Evolutionary conservation across 2,113 vertebrate species (phyloP).

Genomic region (Oreochromis aureus): DNA sequence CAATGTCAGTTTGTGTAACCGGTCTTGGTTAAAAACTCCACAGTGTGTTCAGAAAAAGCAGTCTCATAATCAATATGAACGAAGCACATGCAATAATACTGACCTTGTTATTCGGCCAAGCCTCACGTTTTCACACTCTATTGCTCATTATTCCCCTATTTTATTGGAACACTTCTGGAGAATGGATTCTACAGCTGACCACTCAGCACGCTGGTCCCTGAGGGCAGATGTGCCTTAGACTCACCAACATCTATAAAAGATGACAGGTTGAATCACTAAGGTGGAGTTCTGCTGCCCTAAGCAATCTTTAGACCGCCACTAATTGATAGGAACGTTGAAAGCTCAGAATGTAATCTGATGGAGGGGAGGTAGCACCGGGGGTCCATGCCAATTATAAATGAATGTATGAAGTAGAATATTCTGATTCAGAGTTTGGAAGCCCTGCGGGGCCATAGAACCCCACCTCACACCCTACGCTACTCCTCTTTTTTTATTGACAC

Average conservation of each 20-base stretch:
- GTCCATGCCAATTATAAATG: background rate
- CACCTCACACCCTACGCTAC: background rate
- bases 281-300: slow-evolving; percentile 34
- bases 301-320: slow-evolving; percentile 6
- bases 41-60: background rate
- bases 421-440: background rate
- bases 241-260: slow-evolving; percentile 43
- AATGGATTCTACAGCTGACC: slow-evolving; percentile 33
- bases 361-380: background rate
- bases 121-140: slow-evolving; percentile 14
- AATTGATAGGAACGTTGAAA: slow-evolving; percentile 51
- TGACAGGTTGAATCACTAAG: slow-evolving; percentile 28
- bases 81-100: background rate
- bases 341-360: background rate
- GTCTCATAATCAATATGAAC: background rate
- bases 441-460: background rate
- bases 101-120: slow-evolving; percentile 36
- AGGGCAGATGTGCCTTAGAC: slow-evolving; percentile 12
- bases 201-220: background rate
- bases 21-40: background rate
- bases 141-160: slow-evolving; percentile 35
- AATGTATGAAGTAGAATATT: slow-evolving; percentile 1
- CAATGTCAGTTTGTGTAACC: slow-evolving; percentile 19
- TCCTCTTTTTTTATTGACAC: background rate
- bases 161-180: slow-evolving; percentile 27